Evolutionary conservation across 2,888 invertebrate species (phyloP).

Genomic region (Exocentrus adspersus): DNA sequence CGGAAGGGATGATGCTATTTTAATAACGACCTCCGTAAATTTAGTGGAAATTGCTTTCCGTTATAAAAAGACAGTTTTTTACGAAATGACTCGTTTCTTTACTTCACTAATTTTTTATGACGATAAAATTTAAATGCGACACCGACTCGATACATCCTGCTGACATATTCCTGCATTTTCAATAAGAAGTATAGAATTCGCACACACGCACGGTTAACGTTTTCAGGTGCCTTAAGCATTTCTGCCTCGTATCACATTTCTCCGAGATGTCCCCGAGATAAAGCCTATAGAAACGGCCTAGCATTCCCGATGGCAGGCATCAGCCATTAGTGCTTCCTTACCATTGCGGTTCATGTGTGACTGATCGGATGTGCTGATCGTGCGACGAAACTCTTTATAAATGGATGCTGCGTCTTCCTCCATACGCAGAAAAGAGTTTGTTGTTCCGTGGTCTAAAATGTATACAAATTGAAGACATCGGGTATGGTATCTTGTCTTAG

Average conservation of each 20-base stretch:
- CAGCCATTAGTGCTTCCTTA: conserved; percentile 39
- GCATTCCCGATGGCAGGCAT: conserved; percentile 15
- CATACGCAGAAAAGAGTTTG: background rate
- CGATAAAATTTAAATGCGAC: too few species aligned
- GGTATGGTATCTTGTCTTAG: too few species aligned
- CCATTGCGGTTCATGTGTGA: conserved; percentile 38
- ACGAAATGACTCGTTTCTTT: too few species aligned
- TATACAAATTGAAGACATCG: too few species aligned
- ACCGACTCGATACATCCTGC: background rate
- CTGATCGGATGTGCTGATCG: conserved; percentile 40
- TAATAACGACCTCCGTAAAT: background rate
- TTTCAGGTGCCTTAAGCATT: background rate
- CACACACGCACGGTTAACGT: background rate
- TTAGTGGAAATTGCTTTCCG: too few species aligned
- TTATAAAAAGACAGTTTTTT: too few species aligned
- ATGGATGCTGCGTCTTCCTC: conserved; percentile 38
- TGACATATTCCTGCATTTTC: background rate
- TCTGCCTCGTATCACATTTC: conserved; percentile 7
- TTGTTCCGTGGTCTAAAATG: background rate
- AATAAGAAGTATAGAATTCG: background rate
- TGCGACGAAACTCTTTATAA: conserved; percentile 41
- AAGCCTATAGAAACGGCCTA: background rate
- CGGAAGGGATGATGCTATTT: background rate
- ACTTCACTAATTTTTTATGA: too few species aligned
- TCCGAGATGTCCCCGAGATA: conserved; percentile 11